phyloP scores from a whole-genome alignment of 2,113 vertebrate species.

The Psittacus erithacus region DNA sequence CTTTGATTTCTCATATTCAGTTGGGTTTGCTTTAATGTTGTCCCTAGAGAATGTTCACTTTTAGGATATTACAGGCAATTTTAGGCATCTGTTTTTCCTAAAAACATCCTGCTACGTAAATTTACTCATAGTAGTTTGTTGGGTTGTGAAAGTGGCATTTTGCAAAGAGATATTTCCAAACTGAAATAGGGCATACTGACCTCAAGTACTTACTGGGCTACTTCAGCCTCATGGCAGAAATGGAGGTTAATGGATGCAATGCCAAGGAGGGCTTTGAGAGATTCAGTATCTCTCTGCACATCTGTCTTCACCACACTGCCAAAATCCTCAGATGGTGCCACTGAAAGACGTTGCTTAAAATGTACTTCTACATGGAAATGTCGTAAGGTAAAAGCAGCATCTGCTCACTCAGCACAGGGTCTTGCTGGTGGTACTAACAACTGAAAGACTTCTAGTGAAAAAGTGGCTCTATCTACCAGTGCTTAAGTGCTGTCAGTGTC shows the following conservation, averaged over 20 bases:
- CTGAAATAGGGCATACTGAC: not conserved
- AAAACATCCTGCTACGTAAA: not conserved
- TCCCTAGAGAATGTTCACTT: not conserved
- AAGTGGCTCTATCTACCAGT: not conserved
- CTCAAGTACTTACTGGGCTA: not conserved
- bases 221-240: not conserved
- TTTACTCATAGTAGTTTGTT: not conserved
- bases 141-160: not conserved
- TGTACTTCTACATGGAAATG: not conserved
- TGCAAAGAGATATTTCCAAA: not conserved
- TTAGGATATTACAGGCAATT: not conserved
- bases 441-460: not conserved
- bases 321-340: not conserved
- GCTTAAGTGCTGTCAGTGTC: not conserved
- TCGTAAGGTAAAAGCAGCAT: not conserved
- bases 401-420: not conserved
- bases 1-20: not conserved
- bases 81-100: not conserved
- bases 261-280: not conserved
- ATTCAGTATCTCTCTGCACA: not conserved
- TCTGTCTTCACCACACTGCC: not conserved
- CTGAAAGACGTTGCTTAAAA: not conserved
- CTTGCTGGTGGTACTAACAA: not conserved
- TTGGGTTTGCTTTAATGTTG: slow-evolving; percentile 6
- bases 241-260: not conserved